phyloP scores from a whole-genome alignment of 92 coral and sea anemone species.

The Umimayanthus chanpuru region DNA sequence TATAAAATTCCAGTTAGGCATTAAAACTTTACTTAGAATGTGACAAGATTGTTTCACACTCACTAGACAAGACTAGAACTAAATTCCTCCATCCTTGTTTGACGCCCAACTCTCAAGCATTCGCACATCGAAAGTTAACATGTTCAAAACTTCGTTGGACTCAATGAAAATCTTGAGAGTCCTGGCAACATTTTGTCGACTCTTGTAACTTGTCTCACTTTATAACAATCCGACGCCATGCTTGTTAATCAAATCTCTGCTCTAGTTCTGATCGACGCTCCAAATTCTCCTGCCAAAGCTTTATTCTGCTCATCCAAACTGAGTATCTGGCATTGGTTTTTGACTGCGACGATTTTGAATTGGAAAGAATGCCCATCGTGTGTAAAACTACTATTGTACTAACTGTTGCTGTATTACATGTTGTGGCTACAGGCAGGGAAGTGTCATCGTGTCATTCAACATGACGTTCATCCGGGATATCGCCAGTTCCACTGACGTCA shows the following conservation, averaged over 20 bases:
- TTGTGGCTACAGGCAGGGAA: constrained; percentile 70
- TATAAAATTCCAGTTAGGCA: background rate
- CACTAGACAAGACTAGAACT: background rate
- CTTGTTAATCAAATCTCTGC: no score
- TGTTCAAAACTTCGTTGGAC: no score
- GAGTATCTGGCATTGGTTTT: no score
- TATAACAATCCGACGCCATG: no score
- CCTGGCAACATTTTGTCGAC: no score
- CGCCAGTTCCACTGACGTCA: constrained; percentile 62
- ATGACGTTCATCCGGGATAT: constrained; percentile 78
- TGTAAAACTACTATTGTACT: background rate
- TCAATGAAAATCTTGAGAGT: no score
- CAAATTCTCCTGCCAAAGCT: no score
- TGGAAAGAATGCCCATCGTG: background rate
- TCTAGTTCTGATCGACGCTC: no score
- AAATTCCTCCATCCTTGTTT: background rate
- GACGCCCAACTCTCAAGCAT: background rate
- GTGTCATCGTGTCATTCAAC: constrained; percentile 73
- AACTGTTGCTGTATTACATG: background rate
- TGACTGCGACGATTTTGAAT: no score
- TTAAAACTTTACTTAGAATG: background rate
- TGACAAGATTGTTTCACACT: background rate
- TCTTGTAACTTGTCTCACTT: no score
- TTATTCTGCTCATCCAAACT: no score
- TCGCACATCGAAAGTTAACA: background rate